Conservation (phyloP, 30 jellyfish, hydroid and myxozoan genomes). For the Catostylus mosaicus region DNA sequence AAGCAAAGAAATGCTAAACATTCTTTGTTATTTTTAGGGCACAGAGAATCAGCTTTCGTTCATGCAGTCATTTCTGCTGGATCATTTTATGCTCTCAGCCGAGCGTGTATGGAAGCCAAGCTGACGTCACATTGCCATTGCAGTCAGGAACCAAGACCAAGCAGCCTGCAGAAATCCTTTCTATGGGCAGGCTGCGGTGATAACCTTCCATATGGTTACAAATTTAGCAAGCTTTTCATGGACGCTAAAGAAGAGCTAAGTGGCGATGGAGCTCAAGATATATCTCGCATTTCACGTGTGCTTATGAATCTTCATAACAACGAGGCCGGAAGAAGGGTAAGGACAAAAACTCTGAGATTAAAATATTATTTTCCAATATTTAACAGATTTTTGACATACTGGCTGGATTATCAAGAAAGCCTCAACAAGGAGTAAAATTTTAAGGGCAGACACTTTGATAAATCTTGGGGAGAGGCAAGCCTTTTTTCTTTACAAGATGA, state of each 20-base stretch:
- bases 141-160: constrained; percentile 88
- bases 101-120: constrained; percentile 98
- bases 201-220: constrained; percentile 93
- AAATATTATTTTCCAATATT: too few relatives aligned
- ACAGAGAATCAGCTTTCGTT: constrained; percentile 88
- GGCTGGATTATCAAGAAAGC: too few relatives aligned
- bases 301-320: constrained; percentile 94
- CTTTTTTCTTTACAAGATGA: too few relatives aligned
- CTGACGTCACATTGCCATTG: constrained; percentile 89
- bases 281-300: constrained; percentile 63
- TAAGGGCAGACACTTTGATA: too few relatives aligned
- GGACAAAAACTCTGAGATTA: too few relatives aligned
- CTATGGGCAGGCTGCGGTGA: constrained; percentile 98
- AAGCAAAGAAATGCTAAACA: too few relatives aligned
- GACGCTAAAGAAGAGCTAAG: constrained; percentile 78
- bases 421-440: too few relatives aligned
- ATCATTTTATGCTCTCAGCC: constrained; percentile 88
- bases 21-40: too few relatives aligned
- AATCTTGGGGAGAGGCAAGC: too few relatives aligned
- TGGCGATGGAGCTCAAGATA: constrained; percentile 32
- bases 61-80: constrained; percentile 91
- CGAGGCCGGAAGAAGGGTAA: constrained; percentile 99
- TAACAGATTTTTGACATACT: too few relatives aligned
- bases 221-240: constrained; percentile 78
- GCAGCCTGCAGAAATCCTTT: constrained; percentile 42